Evolutionary conservation across 2,888 invertebrate species (phyloP).

Genomic region (Eurytoma adleriae): DNA sequence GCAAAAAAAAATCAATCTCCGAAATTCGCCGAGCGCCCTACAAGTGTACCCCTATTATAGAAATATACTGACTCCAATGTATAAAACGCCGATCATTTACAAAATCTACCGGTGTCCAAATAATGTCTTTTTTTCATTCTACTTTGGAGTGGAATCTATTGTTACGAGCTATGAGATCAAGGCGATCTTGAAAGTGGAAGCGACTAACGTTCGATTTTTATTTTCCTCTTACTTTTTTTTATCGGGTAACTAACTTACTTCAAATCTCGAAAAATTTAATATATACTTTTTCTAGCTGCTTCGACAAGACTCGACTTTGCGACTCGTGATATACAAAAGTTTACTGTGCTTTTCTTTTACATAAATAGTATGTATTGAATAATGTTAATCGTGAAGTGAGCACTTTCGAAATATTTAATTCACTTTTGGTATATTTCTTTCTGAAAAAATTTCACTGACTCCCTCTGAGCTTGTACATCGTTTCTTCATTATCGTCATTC

Average conservation of each 20-base stretch:
- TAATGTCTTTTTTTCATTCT: slow-evolving; percentile 43
- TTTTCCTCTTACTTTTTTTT: slow-evolving; percentile 15
- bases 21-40: slow-evolving; percentile 49
- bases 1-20: slow-evolving; percentile 49
- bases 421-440: slow-evolving; percentile 38
- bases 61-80: slow-evolving; percentile 56
- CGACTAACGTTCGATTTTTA: slow-evolving; percentile 37
- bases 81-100: slow-evolving; percentile 50
- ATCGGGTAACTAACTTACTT: slow-evolving; percentile 35
- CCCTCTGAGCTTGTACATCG: not conserved
- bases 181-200: slow-evolving; percentile 55
- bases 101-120: slow-evolving; percentile 50
- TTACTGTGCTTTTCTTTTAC: slow-evolving; percentile 47
- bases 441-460: slow-evolving; percentile 18
- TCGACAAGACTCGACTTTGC: slow-evolving; percentile 34
- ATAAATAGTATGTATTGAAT: slow-evolving; percentile 47
- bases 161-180: slow-evolving; percentile 58
- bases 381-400: slow-evolving; percentile 39
- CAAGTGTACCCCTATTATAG: slow-evolving; percentile 49
- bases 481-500: not conserved
- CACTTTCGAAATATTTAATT: slow-evolving; percentile 46
- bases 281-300: slow-evolving; percentile 33
- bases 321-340: slow-evolving; percentile 46
- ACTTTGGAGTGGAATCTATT: slow-evolving; percentile 46
- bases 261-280: slow-evolving; percentile 18